Conservation (phyloP, 2,113 vertebrate species). For the Thamnophis sirtalis region DNA sequence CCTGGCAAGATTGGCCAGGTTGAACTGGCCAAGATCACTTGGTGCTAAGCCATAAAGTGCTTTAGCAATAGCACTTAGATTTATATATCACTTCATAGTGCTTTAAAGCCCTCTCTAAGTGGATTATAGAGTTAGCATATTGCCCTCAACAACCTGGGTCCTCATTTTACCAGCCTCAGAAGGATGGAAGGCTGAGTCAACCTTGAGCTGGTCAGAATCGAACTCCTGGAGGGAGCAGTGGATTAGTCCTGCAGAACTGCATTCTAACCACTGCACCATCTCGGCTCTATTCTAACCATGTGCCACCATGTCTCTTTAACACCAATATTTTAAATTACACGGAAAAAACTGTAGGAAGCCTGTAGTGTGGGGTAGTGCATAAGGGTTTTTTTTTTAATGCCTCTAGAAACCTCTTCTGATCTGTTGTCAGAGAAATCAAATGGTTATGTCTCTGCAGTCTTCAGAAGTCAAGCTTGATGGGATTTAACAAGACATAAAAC, state of each 20-base stretch:
- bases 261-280: too few species aligned
- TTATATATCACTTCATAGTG: background rate
- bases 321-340: background rate
- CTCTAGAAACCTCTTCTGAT: background rate
- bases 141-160: background rate
- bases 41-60: background rate
- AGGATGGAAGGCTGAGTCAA: background rate
- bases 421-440: background rate
- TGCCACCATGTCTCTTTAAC: background rate
- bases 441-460: background rate
- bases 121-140: background rate
- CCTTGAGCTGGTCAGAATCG: background rate
- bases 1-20: background rate
- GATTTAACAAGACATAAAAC: background rate
- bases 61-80: background rate
- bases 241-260: too few species aligned
- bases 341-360: background rate
- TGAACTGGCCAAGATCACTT: background rate
- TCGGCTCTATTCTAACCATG: background rate
- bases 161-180: background rate
- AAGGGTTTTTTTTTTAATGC: background rate
- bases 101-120: background rate
- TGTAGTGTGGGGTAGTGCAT: background rate
- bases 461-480: background rate
- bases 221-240: background rate